Conservation (phyloP, 35 echinoderm and acorn worm genomes). For the Ophioderma brevispina region DNA sequence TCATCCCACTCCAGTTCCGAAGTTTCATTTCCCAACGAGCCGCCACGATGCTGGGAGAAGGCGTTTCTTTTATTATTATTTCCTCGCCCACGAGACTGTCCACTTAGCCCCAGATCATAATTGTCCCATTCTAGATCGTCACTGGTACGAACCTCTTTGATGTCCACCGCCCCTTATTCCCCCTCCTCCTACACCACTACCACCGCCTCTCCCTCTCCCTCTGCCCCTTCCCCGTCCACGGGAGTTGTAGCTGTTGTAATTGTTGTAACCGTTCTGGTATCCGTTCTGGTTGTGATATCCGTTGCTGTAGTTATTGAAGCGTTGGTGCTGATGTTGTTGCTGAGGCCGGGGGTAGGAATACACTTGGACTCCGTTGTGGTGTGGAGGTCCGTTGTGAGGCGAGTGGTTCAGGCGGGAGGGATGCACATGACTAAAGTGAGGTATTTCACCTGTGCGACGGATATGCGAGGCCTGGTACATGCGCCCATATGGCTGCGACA, state of each 20-base stretch:
- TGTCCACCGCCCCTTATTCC: neutral
- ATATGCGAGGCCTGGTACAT: constrained; percentile 54
- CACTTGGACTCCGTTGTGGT: constrained; percentile 21
- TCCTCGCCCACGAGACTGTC: constrained; percentile 29
- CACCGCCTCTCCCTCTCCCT: neutral
- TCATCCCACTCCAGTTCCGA: constrained; percentile 99
- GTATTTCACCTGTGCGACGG: constrained; percentile 30
- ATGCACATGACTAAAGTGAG: constrained; percentile 22
- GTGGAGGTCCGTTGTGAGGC: constrained; percentile 40
- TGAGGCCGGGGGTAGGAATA: constrained; percentile 6
- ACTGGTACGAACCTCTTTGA: neutral
- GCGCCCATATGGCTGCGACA: constrained; percentile 68
- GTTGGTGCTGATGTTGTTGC: constrained; percentile 24
- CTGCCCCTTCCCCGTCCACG: neutral
- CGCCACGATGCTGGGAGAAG: constrained; percentile 45
- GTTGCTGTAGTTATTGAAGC: constrained; percentile 4
- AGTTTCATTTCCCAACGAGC: constrained; percentile 54
- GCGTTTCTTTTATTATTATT: constrained; percentile 33
- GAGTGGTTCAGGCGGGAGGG: neutral
- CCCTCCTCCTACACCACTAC: neutral
- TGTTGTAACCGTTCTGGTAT: constrained; percentile 40
- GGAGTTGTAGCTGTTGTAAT: constrained; percentile 35
- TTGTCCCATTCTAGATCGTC: constrained; percentile 98
- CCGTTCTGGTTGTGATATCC: constrained; percentile 25
- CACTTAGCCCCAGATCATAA: constrained; percentile 80